Evolutionary conservation across 35 echinoderm and acorn worm genomes (phyloP).

Genomic region (Stichopus chloronotus): DNA sequence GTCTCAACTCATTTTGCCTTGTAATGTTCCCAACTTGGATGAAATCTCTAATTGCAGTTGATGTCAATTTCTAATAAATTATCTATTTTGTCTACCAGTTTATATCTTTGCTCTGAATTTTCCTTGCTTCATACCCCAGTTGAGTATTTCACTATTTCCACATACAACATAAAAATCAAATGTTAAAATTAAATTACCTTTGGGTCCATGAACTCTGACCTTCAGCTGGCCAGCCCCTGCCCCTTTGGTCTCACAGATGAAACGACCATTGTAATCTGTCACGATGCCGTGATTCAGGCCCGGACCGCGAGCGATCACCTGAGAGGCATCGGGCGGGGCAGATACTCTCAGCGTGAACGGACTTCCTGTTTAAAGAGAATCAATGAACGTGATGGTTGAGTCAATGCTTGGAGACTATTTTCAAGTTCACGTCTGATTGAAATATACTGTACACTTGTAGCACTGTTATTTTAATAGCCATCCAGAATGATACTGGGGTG

Average conservation of each 20-base stretch:
- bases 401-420: too few relatives aligned
- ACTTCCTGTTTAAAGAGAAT: constrained; percentile 71
- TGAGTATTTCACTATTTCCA: too few relatives aligned
- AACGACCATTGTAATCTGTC: constrained; percentile 73
- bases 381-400: too few relatives aligned
- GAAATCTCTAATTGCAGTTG: too few relatives aligned
- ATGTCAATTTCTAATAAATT: too few relatives aligned
- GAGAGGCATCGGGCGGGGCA: constrained; percentile 81
- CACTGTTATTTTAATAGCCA: neutral
- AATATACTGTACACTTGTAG: neutral
- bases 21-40: too few relatives aligned
- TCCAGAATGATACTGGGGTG: neutral
- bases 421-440: too few relatives aligned
- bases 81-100: too few relatives aligned
- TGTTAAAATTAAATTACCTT: constrained; percentile 61
- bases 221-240: constrained; percentile 98
- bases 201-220: constrained; percentile 95
- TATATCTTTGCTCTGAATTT: too few relatives aligned
- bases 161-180: too few relatives aligned
- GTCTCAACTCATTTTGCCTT: too few relatives aligned
- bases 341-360: constrained; percentile 82
- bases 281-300: constrained; percentile 93
- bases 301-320: constrained; percentile 82
- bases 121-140: too few relatives aligned
- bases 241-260: constrained; percentile 95